Conservation (phyloP, 2,888 invertebrate genomes). For the Athetis lepigone region DNA sequence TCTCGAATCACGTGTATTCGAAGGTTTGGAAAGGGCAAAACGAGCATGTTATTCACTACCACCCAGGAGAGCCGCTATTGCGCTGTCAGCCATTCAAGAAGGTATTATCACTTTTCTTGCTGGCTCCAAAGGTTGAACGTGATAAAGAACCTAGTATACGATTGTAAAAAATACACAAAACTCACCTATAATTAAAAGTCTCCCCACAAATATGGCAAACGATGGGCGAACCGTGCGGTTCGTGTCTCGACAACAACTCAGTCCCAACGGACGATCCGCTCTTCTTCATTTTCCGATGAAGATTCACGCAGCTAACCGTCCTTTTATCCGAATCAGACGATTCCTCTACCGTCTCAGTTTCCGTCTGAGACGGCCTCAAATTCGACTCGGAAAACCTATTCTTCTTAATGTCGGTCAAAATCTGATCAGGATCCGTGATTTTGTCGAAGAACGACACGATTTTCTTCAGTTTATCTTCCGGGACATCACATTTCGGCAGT, state of each 20-base stretch:
- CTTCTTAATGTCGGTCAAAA: constrained; percentile 74
- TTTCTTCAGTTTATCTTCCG: constrained; percentile 84
- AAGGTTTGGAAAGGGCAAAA: no score
- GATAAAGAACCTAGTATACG: no score
- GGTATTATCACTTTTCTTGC: no score
- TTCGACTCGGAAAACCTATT: constrained; percentile 72
- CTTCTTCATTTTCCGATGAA: constrained; percentile 59
- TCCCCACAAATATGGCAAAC: constrained; percentile 80
- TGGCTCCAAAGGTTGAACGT: no score
- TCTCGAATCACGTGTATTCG: no score
- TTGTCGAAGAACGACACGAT: constrained; percentile 86
- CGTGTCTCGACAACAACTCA: constrained; percentile 58
- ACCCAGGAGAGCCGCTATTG: no score
- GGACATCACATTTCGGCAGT: constrained; percentile 63
- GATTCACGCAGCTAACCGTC: constrained; percentile 71
- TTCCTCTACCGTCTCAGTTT: constrained; percentile 55
- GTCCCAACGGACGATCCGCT: constrained; percentile 62
- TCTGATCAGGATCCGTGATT: constrained; percentile 74
- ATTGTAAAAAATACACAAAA: no score
- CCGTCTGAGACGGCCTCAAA: constrained; percentile 62
- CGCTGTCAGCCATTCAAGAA: no score
- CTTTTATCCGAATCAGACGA: constrained; percentile 68
- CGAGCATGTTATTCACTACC: no score
- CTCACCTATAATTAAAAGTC: constrained; percentile 76
- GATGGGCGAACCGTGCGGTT: constrained; percentile 51